Evolutionary conservation across 2,113 vertebrate genomes (phyloP), one percentile per base, ranked within the genome.

Genomic region (Mormyrus iriodes): DNA sequence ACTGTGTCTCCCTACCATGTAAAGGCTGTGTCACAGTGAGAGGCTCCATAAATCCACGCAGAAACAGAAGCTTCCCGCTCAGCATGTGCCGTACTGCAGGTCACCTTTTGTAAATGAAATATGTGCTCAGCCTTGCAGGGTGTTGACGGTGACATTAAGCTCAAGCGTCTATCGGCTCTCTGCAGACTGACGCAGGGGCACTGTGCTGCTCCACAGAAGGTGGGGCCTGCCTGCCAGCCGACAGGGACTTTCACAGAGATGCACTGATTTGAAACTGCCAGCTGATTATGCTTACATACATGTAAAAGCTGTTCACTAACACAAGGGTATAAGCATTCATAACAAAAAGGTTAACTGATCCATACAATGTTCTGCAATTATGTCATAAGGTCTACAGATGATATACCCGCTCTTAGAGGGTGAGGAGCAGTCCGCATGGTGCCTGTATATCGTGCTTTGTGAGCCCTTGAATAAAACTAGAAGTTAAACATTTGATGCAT

Each of bases 51-150:
- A 44, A 21, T 52, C 7, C 51, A 84, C 31, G 53, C 24, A 10
- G 51, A 88, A 48, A 55, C 31, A 69, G 12, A 86, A 24, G 12
- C 46, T 69, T 48, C 9, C 21, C 9, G 82, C 27, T 55, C 6
- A 51, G 44, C 19, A 24, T 83, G 21, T 27, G 39, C 19, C 1
- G 48, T 39, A 42, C 24, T 39, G 5, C 88, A 42, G 48, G 9
- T n/a, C 73, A 52, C 48, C 31, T 48, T 52, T 83, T 89, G 73
- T 42, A 89, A 53, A 52, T 89, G 76, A 89, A 89, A 89, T 84
- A 53, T 82, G 88, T 73, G 83, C 73, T 82, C 88, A 55, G 24
- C 39, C 87, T 88, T 83, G 73, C 24, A 51, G 44, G 46, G n/a
- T 85, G 73, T n/a, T 89, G 88, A 89, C 27, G 65, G 53, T 24